Base-by-base conservation (phyloP, 1,140 invertebrate species). In the Ctenoplectra terminalis region DNA sequence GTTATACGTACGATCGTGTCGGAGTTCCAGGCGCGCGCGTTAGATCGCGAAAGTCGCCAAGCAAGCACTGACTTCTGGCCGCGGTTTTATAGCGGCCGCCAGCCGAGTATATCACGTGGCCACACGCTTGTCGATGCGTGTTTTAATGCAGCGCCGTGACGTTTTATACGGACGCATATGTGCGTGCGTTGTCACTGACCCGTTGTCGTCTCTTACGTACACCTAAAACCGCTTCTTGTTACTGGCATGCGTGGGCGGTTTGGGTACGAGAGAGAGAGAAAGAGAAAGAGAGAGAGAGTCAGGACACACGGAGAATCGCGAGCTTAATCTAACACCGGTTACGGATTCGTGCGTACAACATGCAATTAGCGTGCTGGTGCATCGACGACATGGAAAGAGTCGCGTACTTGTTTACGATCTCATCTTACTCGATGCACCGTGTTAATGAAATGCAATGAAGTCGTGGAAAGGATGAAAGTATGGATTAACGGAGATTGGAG, bases 11-110 rank as follows among this genome's bases (percentile, higher is more conserved):
- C 50, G 52, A 66, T 31, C 61, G 50, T 56, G 52, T 40, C 23
- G 17, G 63, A 78, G 66, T 78, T 71, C 66, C 76, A 71, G 76
- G 17, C 76, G 76, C 66, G 54, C 76, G 76, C 76, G 76, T 78
- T 78, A 60, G 66, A 78, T 78, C 77, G 77, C 77, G 54, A 79
- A 79, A 79, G 77, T 79, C 77, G 77, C 56, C 77, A 46, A 50
- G 69, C 69, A 15, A 43, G 46, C 69, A 79, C 77, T 79, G 64
- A 61, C 77, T 72, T 26, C 64, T 79, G 15, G 31, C 67, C 20
- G n/a, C 26, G 40, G 46, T 48, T 72, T 61, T 72, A 79, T 72
- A 63, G 46, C 31, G 34, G 46, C 26, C 8, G 54, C 15, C 66
- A 40, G 43, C 64, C 31, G 67, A 31, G 43, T 61, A 34, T 26